These are phyloP conservation scores for Okamejei kenojei DNA, from an alignment of 2,797 vertebrate species.

Conservation along the genomic window DNA sequence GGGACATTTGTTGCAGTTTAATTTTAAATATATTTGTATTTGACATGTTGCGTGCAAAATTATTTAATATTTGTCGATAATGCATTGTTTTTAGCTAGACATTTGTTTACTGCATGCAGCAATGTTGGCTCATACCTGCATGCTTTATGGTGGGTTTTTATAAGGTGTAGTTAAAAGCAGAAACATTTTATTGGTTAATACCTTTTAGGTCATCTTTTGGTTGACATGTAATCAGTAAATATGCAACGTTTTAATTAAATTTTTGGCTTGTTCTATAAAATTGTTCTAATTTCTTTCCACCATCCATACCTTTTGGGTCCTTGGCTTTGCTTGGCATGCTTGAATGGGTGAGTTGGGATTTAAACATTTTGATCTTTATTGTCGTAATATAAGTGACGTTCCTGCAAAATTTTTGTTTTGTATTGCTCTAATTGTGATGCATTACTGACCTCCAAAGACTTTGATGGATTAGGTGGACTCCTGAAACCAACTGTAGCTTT, in stretches of 20 bases:
- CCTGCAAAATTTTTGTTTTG: conserved; percentile 40
- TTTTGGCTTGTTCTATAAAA: conserved; percentile 31
- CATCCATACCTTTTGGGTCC: conserved; percentile 46
- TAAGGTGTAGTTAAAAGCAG: background rate
- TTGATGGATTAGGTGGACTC: conserved; percentile 85
- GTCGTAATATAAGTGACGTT: background rate
- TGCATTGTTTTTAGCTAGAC: background rate
- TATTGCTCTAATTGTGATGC: conserved; percentile 46
- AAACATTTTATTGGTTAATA: background rate
- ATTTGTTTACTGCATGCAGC: conserved; percentile 8
- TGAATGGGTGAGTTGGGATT: conserved; percentile 65
- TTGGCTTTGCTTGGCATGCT: conserved; percentile 66
- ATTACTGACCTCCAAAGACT: conserved; percentile 58
- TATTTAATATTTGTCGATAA: background rate
- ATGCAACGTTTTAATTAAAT: background rate
- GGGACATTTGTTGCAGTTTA: background rate
- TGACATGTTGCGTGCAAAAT: background rate
- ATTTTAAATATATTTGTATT: background rate
- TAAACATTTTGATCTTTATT: conserved; percentile 41
- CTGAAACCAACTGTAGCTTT: conserved; percentile 87
- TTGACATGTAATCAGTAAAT: background rate
- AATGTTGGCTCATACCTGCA: background rate
- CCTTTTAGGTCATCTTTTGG: background rate
- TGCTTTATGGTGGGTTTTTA: background rate
- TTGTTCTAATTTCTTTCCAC: conserved; percentile 41